These are phyloP conservation scores for Cephalopachus bancanus DNA, from an alignment of 2,797 vertebrate species.

Conservation along the genomic window DNA sequence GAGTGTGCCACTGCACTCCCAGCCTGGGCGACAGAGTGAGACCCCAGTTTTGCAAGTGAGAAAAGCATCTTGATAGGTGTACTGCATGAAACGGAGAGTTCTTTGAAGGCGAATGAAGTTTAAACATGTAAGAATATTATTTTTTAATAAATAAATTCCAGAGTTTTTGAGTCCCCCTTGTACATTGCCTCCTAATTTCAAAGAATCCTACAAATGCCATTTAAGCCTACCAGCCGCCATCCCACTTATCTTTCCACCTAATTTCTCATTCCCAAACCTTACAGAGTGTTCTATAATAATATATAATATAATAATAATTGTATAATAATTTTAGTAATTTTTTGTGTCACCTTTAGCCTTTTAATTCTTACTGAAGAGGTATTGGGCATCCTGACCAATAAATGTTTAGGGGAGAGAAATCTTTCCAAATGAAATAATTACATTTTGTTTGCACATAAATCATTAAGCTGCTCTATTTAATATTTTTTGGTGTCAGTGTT, in stretches of 20 bases:
- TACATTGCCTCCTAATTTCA: background rate
- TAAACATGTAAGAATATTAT: too few relatives aligned
- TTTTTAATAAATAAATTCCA: too few relatives aligned
- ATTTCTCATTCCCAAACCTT: slow-evolving; percentile 21
- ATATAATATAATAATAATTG: background rate
- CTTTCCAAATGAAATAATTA: slow-evolving; percentile 61
- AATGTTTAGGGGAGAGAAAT: background rate
- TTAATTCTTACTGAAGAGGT: slow-evolving; percentile 51
- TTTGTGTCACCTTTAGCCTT: background rate
- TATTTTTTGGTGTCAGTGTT: slow-evolving; percentile 22
- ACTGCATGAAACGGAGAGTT: too few relatives aligned
- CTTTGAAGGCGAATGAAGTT: too few relatives aligned
- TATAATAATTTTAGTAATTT: slow-evolving; percentile 31
- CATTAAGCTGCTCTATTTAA: slow-evolving; percentile 15
- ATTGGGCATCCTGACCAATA: slow-evolving; percentile 30
- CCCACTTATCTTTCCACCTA: slow-evolving; percentile 2
- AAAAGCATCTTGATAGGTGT: too few relatives aligned
- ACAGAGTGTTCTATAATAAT: background rate
- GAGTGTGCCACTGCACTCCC: too few relatives aligned
- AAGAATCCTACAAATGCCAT: slow-evolving; percentile 3
- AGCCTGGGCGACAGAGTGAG: too few relatives aligned
- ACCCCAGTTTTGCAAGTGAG: too few relatives aligned
- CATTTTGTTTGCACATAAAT: slow-evolving; percentile 32
- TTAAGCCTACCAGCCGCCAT: background rate
- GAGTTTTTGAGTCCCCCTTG: too few relatives aligned